Conservation (phyloP, 2,113 vertebrate genomes). For the Strix aluco region DNA sequence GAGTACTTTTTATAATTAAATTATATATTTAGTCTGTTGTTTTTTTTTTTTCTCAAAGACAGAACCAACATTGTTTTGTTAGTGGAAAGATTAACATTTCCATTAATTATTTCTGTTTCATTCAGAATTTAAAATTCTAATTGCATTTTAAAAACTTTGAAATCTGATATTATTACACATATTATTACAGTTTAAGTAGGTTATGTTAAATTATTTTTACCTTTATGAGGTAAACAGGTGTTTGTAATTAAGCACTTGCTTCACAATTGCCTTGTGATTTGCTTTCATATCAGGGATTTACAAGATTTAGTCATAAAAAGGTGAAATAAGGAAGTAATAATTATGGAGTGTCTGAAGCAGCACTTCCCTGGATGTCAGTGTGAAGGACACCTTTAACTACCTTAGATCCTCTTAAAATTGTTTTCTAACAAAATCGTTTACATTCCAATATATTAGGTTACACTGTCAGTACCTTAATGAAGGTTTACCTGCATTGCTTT, state of each 20-base stretch:
- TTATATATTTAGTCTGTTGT: neutral
- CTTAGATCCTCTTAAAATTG: neutral
- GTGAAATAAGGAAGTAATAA: neutral
- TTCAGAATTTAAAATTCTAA: neutral
- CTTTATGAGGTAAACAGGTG: neutral
- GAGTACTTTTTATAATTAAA: neutral
- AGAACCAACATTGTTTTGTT: neutral
- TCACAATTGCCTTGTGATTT: neutral
- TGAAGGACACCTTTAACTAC: neutral
- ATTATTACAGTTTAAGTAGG: neutral
- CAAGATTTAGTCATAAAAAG: neutral
- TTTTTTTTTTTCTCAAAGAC: neutral
- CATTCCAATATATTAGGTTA: neutral
- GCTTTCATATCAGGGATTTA: neutral
- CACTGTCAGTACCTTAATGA: neutral
- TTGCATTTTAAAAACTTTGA: neutral
- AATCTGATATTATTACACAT: neutral
- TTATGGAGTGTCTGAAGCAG: neutral
- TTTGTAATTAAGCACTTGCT: neutral
- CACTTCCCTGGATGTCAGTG: rapidly evolving
- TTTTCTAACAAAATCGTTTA: neutral
- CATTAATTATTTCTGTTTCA: neutral
- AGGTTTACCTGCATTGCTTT: neutral
- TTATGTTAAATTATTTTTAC: neutral
- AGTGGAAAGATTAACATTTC: neutral